These are phyloP conservation scores for Leptodactylus fallax DNA, from an alignment of 2,797 vertebrate species.

Conservation along the genomic window DNA sequence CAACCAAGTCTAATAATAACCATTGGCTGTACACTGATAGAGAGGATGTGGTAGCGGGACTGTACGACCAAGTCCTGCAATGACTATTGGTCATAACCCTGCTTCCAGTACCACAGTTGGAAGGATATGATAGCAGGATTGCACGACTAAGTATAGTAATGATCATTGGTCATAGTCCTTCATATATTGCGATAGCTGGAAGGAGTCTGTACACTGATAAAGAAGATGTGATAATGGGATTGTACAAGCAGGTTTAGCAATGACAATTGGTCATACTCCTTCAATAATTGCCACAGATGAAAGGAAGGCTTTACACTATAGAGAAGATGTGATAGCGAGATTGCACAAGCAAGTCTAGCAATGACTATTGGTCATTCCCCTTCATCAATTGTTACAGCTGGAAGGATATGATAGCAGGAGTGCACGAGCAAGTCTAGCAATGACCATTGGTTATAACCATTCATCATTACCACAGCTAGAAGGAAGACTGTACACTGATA, in stretches of 20 bases:
- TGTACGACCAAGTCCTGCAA: neutral
- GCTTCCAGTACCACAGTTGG: too few species aligned
- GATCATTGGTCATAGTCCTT: too few species aligned
- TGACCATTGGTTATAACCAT: slow-evolving; percentile 37
- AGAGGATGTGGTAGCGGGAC: neutral
- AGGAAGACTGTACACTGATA: neutral
- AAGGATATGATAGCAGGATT: too few species aligned
- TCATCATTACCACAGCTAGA: slow-evolving; percentile 51
- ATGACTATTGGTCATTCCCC: slow-evolving; percentile 36
- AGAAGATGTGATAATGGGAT: too few species aligned
- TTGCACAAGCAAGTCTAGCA: neutral
- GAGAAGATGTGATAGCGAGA: neutral
- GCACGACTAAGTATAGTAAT: too few species aligned
- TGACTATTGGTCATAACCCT: neutral
- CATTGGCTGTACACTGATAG: slow-evolving; percentile 50
- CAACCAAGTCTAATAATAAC: neutral
- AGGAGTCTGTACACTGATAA: too few species aligned
- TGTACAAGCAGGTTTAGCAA: too few species aligned
- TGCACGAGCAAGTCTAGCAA: neutral
- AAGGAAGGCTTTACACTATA: neutral
- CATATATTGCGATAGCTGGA: too few species aligned
- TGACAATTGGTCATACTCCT: too few species aligned
- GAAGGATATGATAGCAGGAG: neutral
- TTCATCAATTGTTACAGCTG: slow-evolving; percentile 53
- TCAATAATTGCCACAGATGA: slow-evolving; percentile 52